A percentile compares a stretch with the other conserved stretches of the same genome.
Conservation (phyloP, 1,140 invertebrate species). For the Achatina immaculata region DNA sequence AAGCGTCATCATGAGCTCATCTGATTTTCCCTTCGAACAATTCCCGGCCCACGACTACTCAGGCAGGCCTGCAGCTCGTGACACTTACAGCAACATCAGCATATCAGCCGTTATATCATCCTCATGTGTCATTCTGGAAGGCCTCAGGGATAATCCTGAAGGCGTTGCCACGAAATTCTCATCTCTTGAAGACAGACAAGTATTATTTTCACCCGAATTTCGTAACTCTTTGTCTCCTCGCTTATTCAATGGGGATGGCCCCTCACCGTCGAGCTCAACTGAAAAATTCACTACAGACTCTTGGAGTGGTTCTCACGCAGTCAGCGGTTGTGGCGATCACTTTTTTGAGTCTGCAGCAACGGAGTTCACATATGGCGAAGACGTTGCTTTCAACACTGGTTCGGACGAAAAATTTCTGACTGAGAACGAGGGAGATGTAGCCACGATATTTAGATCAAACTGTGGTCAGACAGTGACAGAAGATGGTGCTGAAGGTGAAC, state of each 20-base stretch:
- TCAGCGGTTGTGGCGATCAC: neutral
- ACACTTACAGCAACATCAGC: slow-evolving; percentile 36
- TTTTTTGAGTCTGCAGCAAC: slow-evolving; percentile 7
- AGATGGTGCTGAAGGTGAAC: neutral
- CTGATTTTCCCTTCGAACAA: neutral
- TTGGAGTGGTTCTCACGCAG: neutral
- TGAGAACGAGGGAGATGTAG: neutral
- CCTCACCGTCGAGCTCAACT: neutral
- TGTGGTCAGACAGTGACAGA: neutral
- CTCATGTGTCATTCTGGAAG: slow-evolving; percentile 14
- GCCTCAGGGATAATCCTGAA: neutral
- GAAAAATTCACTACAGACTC: neutral
- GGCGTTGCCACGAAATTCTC: neutral
- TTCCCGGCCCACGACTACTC: neutral
- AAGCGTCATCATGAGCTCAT: neutral
- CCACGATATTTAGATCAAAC: neutral
- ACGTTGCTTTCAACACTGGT: neutral
- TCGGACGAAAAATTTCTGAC: neutral
- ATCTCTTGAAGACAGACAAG: neutral
- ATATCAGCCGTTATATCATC: slow-evolving; percentile 37
- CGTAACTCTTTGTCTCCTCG: neutral
- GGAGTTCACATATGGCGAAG: neutral
- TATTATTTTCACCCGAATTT: neutral
- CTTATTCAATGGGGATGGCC: neutral
- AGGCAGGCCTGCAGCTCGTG: neutral